A percentile compares a stretch with the other conserved stretches of the same genome.
Evolutionary conservation across 2,888 invertebrate species (phyloP).

Genomic region (Megastigmus dorsalis): DNA sequence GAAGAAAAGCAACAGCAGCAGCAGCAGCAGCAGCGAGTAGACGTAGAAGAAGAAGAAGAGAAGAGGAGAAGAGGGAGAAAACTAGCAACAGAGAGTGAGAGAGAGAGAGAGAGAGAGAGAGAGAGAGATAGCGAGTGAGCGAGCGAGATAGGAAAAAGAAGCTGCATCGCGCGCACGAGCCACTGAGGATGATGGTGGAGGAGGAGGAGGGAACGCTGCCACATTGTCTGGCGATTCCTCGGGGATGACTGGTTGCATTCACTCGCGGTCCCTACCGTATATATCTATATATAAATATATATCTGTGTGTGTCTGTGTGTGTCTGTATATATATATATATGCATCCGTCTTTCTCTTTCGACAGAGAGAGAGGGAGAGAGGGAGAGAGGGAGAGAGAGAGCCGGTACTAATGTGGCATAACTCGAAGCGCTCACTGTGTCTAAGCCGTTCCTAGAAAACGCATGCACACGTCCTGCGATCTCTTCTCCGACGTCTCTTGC

Average conservation of each 20-base stretch:
- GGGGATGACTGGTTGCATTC: slow-evolving; percentile 71
- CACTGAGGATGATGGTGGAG: background rate
- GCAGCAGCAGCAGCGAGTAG: slow-evolving; percentile 8
- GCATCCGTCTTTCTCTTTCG: slow-evolving; percentile 18
- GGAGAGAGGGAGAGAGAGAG: slow-evolving; percentile 56
- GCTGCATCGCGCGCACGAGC: slow-evolving; percentile 15
- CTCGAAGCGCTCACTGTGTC: slow-evolving; percentile 65
- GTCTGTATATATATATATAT: too few relatives aligned
- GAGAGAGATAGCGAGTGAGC: background rate
- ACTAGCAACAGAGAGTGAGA: background rate
- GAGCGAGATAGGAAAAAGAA: slow-evolving; percentile 20
- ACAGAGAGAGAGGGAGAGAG: background rate
- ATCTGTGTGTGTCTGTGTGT: too few relatives aligned
- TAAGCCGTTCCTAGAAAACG: slow-evolving; percentile 65
- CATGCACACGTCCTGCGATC: slow-evolving; percentile 55
- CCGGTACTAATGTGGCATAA: slow-evolving; percentile 67
- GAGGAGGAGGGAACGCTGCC: slow-evolving; percentile 62
- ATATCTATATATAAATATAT: too few relatives aligned
- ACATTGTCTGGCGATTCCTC: slow-evolving; percentile 72
- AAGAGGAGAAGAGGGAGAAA: slow-evolving; percentile 32
- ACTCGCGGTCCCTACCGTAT: slow-evolving; percentile 40
- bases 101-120: background rate
- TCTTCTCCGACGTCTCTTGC: slow-evolving; percentile 22
- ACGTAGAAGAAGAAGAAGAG: too few relatives aligned
- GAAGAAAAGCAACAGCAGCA: slow-evolving; percentile 40